Base-by-base conservation (phyloP, 2,888 invertebrate species). In the Linnaemya tessellans region DNA sequence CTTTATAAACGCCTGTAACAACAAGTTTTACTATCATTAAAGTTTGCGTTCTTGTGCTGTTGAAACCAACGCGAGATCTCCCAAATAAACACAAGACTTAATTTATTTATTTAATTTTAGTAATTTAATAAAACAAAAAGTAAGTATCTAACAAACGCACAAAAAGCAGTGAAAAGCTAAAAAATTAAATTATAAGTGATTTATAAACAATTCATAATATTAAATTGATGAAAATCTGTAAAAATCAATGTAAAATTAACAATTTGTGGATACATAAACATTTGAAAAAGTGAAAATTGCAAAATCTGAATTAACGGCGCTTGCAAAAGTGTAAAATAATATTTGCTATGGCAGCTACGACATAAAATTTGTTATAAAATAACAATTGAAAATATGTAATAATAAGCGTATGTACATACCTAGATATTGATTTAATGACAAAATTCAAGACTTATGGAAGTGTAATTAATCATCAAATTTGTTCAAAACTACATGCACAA, bases 11-110 rank as follows among this genome's bases (percentile, higher is more conserved):
- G 89, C 88, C 87, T 88, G 83, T 89, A 78, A 85, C 90, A 90
- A 91, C 91, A 91, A 90, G 92, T 91, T 92, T 91, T 92, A 88
- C 89, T 89, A 90, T 91, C 92, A 92, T 90, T 91, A 91, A 91
- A 90, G 90, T 92, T 92, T 90, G 91, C 90, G 91, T 92, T 92
- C 90, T 92, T 90, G 92, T 91, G 89, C 90, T 90, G 92, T 90
- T 89, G 90, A 89, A 89, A 87, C 85, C 77, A 84, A 88, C 88
- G 89, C 89, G 87, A 89, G 88, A 87, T 75, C 79, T 88, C 87
- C 87, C 87, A 89, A 88, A 84, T 77, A 73, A 79, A 85, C 65
- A 82, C 89, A 91, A 91, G 91, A 91, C 91, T 91, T 90, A 90
- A 90, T 89, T 92, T 91, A 92, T 92, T 91, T 91, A 91, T 89